Evolutionary conservation across 2,888 invertebrate species (phyloP), one percentile per base, ranked within the genome.

Genomic region (Mythimna vitellina): DNA sequence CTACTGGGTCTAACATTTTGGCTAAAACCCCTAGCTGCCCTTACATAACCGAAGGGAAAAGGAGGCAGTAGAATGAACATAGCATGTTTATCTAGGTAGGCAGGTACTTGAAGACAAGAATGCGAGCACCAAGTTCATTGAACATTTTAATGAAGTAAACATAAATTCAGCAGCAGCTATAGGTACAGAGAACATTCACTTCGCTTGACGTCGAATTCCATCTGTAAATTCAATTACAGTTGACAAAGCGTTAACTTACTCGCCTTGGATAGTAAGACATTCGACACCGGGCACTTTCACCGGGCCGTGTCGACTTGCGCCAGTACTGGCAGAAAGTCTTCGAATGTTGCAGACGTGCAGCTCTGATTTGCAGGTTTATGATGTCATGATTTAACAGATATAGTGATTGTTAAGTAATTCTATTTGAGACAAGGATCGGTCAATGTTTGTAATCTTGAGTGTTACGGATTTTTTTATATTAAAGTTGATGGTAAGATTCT

Each of bases 241-340:
- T 90, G 89, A 93, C 91, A 92, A 92, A 91, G 90, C 90, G 86
- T 86, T 82, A 86, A 88, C 87, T 89, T 82, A 88, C 86, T 90
- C 85, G 87, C 90, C 88, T 91, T 90, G 88, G 88, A 82, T 88
- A 88, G 83, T 85, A 87, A 85, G 86, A 85, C 85, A 91, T 92
- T 91, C 90, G 87, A 89, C 90, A 90, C 86, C 85, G 87, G 87
- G 88, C 89, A 92, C 93, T 93, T 93, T 94, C 94, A 92, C 93
- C 90, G 70, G 78, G 75, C 74, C 70, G 74, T 76, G 78, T 68
- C 83, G 71, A 62, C 54, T 63, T 54, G 53, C 22, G 20, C 51
- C 49, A 67, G 71, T 35, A 71, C 83, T 32, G 14, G 17, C 68
- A 58, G 68, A 82, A 69, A 79, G 66, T 82, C 85, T 66, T 69